Percentiles rank a stretch among this genome's conserved stretches.
phyloP scores from a whole-genome alignment of 2,888 invertebrate genomes.

The Pterostichus niger region DNA sequence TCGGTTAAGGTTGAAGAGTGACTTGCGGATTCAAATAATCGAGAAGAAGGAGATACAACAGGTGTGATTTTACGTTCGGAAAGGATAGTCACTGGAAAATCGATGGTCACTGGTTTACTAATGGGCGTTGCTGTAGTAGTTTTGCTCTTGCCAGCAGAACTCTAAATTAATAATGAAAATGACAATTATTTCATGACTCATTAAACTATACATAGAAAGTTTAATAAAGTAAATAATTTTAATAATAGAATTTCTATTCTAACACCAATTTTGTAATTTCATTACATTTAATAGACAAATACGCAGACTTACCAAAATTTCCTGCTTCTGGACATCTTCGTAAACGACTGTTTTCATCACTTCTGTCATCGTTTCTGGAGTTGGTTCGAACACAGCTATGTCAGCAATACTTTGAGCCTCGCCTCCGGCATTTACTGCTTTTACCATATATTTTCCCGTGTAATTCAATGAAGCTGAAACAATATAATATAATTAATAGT shows the following conservation, averaged over 20 bases:
- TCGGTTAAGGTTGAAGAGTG: conserved; percentile 73
- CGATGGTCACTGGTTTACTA: conserved; percentile 65
- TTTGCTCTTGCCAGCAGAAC: conserved; percentile 62
- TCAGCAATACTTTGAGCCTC: conserved; percentile 91
- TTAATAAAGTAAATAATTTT: background rate
- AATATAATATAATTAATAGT: background rate
- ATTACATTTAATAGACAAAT: no score
- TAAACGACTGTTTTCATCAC: conserved; percentile 84
- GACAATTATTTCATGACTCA: conserved; percentile 45
- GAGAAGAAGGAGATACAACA: conserved; percentile 61
- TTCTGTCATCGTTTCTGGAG: conserved; percentile 84
- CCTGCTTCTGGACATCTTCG: conserved; percentile 79
- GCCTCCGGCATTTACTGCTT: conserved; percentile 87
- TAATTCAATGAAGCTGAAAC: conserved; percentile 82
- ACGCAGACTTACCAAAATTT: conserved; percentile 75
- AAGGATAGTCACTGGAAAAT: conserved; percentile 56
- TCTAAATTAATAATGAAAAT: conserved; percentile 65
- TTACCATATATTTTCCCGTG: conserved; percentile 88
- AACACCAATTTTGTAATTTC: conserved; percentile 4
- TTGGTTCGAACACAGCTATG: conserved; percentile 85
- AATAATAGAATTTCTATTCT: background rate
- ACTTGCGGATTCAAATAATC: conserved; percentile 69
- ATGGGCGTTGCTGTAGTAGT: conserved; percentile 56
- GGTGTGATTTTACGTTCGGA: conserved; percentile 68
- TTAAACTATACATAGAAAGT: background rate